These are phyloP conservation scores for Chorisops tibialis DNA, from an alignment of 2,888 invertebrate genomes.

Conservation along the genomic window DNA sequence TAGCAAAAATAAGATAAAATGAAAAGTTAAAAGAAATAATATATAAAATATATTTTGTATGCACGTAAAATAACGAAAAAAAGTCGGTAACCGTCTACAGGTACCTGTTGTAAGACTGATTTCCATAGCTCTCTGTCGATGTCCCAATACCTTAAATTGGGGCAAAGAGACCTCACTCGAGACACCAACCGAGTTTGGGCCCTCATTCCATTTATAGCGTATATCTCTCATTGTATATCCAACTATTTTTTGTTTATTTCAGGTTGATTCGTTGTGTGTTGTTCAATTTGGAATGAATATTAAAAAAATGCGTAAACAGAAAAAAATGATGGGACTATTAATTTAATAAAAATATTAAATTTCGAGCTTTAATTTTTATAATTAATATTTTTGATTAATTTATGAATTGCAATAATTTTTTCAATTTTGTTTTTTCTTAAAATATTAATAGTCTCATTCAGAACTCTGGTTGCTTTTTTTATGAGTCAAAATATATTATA, in stretches of 20 bases:
- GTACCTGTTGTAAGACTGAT: conserved; percentile 96
- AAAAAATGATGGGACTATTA: conserved; percentile 47
- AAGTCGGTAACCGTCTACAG: conserved; percentile 56
- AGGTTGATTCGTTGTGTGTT: conserved; percentile 16
- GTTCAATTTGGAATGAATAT: conserved; percentile 28
- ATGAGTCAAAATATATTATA: conserved; percentile 27
- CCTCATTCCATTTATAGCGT: conserved; percentile 96
- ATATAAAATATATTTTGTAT: not conserved
- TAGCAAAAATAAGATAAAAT: not conserved
- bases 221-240: conserved; percentile 98
- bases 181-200: conserved; percentile 91
- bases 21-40: conserved; percentile 27
- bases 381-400: conserved; percentile 27
- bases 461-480: conserved; percentile 40
- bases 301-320: conserved; percentile 25
- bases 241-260: conserved; percentile 60
- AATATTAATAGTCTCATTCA: conserved; percentile 51
- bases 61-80: conserved; percentile 36
- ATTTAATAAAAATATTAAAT: conserved; percentile 14
- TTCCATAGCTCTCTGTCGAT: conserved; percentile 93
- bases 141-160: conserved; percentile 96
- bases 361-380: not conserved
- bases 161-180: conserved; percentile 94
- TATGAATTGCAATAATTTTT: conserved; percentile 30
- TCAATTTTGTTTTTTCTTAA: conserved; percentile 22